Conservation (phyloP, 2,888 invertebrate genomes). For the Sinodicranocentrus sp. region DNA sequence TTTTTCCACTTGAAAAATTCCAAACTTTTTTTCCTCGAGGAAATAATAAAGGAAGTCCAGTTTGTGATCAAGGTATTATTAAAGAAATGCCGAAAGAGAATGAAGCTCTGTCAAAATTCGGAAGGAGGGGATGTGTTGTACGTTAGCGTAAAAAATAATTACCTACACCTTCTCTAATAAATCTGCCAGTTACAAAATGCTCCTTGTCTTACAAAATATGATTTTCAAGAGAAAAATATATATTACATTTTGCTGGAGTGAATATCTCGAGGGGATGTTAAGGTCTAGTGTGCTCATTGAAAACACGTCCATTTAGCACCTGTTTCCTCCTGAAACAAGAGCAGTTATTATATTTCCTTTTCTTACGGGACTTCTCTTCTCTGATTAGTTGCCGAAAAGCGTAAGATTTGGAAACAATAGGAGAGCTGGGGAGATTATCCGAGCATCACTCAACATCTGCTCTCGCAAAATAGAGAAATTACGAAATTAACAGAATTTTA, state of each 20-base stretch:
- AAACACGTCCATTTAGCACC: slow-evolving; percentile 57
- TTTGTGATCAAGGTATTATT: neutral
- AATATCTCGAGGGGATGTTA: slow-evolving; percentile 8
- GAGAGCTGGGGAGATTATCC: no score
- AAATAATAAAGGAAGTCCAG: neutral
- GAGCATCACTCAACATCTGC: no score
- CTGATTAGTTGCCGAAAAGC: no score
- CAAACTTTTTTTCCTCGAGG: neutral
- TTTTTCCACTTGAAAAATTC: neutral
- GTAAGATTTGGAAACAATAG: no score
- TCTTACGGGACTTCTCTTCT: no score
- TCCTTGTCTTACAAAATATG: slow-evolving; percentile 36
- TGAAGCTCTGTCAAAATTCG: no score
- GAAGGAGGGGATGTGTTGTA: neutral
- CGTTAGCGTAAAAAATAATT: slow-evolving; percentile 53
- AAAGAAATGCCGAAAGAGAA: no score
- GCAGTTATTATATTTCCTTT: no score
- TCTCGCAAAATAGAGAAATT: no score
- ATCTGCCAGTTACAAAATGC: slow-evolving; percentile 55
- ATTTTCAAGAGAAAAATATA: neutral
- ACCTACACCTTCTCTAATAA: slow-evolving; percentile 59
- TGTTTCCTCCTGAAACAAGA: slow-evolving; percentile 37
- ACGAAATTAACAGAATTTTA: no score
- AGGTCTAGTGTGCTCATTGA: neutral
- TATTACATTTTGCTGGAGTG: slow-evolving; percentile 27